These are phyloP conservation scores for Lamellibrachia columna DNA, from an alignment of 2,888 invertebrate genomes.

Conservation along the genomic window DNA sequence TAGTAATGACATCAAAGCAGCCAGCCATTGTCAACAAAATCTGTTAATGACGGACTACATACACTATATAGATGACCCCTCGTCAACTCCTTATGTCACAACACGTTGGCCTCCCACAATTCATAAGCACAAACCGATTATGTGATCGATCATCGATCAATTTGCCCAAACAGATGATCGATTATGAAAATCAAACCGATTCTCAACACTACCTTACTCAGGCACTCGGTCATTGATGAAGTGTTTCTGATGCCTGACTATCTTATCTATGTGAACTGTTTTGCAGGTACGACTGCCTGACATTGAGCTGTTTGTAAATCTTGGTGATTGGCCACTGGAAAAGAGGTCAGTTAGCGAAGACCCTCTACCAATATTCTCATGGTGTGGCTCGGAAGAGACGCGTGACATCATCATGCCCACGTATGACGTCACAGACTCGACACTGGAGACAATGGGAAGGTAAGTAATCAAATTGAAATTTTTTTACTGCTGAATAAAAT, in stretches of 20 bases:
- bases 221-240: background rate
- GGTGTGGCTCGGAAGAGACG: constrained; percentile 91
- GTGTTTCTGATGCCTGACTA: background rate
- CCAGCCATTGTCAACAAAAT: too few species aligned
- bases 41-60: too few species aligned
- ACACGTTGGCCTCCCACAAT: too few species aligned
- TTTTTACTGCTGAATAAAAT: background rate
- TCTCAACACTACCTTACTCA: background rate
- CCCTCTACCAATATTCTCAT: constrained; percentile 88
- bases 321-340: constrained; percentile 93
- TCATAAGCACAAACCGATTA: too few species aligned
- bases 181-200: too few species aligned
- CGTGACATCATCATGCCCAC: constrained; percentile 93
- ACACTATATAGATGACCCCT: too few species aligned
- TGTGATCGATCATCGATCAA: too few species aligned
- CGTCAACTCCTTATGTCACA: too few species aligned
- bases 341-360: constrained; percentile 37
- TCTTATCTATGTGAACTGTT: constrained; percentile 6
- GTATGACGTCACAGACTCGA: constrained; percentile 92
- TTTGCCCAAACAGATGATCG: too few species aligned
- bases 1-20: too few species aligned
- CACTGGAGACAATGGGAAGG: constrained; percentile 93
- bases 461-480: constrained; percentile 33
- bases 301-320: constrained; percentile 88
- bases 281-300: constrained; percentile 76